Evolutionary conservation across 2,113 vertebrate genomes (phyloP), one percentile per base, ranked within the genome.

Genomic region (Acrocephalus kingi): DNA sequence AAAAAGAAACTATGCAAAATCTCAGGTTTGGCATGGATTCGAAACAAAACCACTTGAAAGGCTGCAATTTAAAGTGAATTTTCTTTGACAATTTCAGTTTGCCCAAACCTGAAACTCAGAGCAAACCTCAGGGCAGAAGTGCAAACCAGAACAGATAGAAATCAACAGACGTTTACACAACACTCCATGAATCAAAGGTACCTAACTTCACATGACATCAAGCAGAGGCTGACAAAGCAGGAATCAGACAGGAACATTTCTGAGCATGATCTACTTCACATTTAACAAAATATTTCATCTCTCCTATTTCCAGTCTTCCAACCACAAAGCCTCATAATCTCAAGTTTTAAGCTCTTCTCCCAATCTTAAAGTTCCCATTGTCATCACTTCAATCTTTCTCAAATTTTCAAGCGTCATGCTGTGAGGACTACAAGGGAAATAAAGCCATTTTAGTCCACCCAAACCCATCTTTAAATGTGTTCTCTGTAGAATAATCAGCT

Each of bases 11-110:
- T 72, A 95, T 88, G 93, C 67, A 96, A 90, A 96, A 90, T 71
- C 67, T 71, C 91, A 83, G 91, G 91, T 86, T 90, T 96, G 75
- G 87, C 90, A 71, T 22, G 12, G 31, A n/a, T 76, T 85, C 0
- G 18, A 83, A 80, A 78, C 16, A 93, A 96, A 96, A n/a, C 81
- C 95, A 96, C 95, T 88, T 95, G 59, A 93, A 91, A 94, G 67
- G 15, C 59, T 56, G 55, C 48, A 88, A 62, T 71, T 94, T 59
- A 51, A 93, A 80, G 24, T 52, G 82, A 90, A 84, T 93, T 91
- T 91, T 80, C 43, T 77, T 84, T 45, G 51, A 95, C 39, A 83
- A 83, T 88, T 93, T 77, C 51, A 67, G 51, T 97, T 91, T 90
- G 78, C 72, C 64, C 51, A 86, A 95, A 91, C 69, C 86, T 93